Base-by-base conservation (phyloP, 1,140 invertebrate species). In the Carposina sasakii region DNA sequence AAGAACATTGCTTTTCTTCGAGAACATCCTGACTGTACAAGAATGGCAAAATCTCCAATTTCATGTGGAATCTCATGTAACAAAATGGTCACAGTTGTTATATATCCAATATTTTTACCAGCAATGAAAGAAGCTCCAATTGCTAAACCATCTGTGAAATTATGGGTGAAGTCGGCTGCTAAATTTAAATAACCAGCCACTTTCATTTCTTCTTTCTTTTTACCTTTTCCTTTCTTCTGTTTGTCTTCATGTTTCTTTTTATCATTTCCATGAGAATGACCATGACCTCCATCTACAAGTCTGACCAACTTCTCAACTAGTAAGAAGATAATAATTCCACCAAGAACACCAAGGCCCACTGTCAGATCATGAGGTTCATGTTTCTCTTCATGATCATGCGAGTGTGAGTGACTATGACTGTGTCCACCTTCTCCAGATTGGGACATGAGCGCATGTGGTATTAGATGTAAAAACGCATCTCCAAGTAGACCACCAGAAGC, bases 61-160 rank as follows among this genome's bases (percentile, higher is more conserved):
- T 99, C 97, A 87, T 99, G 97, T 40, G 97, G 97, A 53, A 99
- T 92, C 89, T 99, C 97, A 83, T 99, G 97, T 24, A 99, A 85
- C 20, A 99, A 87, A 71, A 99, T 98, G 1, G 96, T 98, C 19
- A 96, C 84, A 15, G 96, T 98, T 4, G 97, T 98, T 4, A 98
- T 88, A 33, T 95, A 88, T 10, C 94, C 94, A 57, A 95, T 87
- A 63, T 81, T 91, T 62, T 90, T 88, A 6, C 96, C 96, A 60
- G 94, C 96, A 56, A 98, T 89, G 79, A 93, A 99, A n/a, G 96
- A 98, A 6, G 97, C 96, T 39, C 97, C 96, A 74, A 99, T 98
- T 21, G 97, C 96, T 20, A 99, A 76, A 26, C 97, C 97, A 90
- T 99, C 97, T 23, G 97, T 99, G 66, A 98, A 97, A 81, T 99